Conservation (phyloP, 2,888 invertebrate genomes). For the Philonicus albiceps region DNA sequence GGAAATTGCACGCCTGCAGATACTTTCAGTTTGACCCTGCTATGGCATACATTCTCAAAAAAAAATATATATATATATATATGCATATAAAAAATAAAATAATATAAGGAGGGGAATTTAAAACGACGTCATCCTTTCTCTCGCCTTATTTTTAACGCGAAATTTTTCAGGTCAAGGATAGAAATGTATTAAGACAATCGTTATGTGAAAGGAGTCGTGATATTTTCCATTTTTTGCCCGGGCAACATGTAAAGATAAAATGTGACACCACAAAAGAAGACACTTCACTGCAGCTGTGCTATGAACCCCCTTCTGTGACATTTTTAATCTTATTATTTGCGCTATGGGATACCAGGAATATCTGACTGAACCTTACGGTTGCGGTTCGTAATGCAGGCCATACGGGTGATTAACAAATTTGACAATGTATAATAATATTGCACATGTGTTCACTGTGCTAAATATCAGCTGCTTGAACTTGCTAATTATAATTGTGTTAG, state of each 20-base stretch:
- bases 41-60: neutral
- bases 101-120: neutral
- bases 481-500: neutral
- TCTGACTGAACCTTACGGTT: neutral
- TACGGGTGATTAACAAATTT: neutral
- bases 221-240: neutral
- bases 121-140: neutral
- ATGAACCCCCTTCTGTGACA: neutral
- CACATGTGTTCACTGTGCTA: neutral
- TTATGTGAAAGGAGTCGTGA: neutral
- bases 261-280: neutral
- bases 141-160: neutral
- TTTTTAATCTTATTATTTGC: neutral
- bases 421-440: neutral
- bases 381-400: neutral
- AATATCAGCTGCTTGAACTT: neutral
- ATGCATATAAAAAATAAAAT: neutral
- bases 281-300: neutral
- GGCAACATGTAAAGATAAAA: slow-evolving; percentile 3
- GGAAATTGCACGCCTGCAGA: slow-evolving; percentile 14
- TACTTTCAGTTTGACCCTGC: neutral
- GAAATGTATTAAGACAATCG: neutral
- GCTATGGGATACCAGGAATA: neutral
- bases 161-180: neutral
- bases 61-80: too few species aligned